Evolutionary conservation across 1,140 invertebrate species (phyloP), one percentile per base, ranked within the genome.

Genomic region (Drosophila virilis): DNA sequence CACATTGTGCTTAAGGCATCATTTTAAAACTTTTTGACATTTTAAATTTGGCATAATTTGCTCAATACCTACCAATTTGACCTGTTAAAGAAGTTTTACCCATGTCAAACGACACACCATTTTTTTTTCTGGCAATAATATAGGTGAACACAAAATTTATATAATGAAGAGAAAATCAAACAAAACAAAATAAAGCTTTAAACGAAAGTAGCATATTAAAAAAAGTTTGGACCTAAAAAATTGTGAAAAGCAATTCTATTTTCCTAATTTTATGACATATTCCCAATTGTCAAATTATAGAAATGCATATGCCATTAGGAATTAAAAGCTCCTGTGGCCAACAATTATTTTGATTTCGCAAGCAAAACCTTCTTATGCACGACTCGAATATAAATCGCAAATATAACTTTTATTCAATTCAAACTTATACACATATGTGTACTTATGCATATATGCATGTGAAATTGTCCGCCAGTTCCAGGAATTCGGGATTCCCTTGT

Each of bases 401-500:
- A 22, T 22, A 22, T 22, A 22, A 6, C 5, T 28, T 3, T 28
- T 28, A 5, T 28, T 28, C 22, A 42, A 42, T 13, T 32, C 28
- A 33, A 6, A 50, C 12, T 12, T 12, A 13, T 12, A 13, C 10
- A 6, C n/a, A 33, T 45, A 12, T 13, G 8, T 33, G 33, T 43
- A 45, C 12, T 8, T 54, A 38, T 17, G 8, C 6, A 10, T 37
- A 6, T 35, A 15, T 15, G 51, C 32, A 8, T 35, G 51, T 15
- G 13, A 17, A 37, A 54, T 54, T 35, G 42, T 35, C 5, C 22
- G 42, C 37, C 65, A 6, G 32, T 9, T 12, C 12, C 22, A 28
- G 22, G 22, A 28, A 55, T 70, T 62, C 6, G 28, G 50, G 50
- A 62, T 45, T 10, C 7, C 45, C 33, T 55, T 42, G 43, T 8